These are phyloP conservation scores for Sebastes itinus DNA, from an alignment of 2,797 vertebrate species.

Conservation along the genomic window DNA sequence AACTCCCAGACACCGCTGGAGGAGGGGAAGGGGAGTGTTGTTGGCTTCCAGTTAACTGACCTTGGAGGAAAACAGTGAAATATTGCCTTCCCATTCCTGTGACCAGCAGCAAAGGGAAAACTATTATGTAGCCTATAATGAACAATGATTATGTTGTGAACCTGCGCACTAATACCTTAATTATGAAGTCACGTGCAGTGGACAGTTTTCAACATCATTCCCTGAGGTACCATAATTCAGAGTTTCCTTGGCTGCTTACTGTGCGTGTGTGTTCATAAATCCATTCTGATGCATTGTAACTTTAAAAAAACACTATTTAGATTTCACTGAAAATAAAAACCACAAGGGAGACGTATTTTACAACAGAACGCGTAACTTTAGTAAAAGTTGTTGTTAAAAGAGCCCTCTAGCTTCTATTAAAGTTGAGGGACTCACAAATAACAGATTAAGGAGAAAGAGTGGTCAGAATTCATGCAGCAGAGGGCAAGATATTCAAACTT, in stretches of 20 bases:
- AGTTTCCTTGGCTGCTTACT: neutral
- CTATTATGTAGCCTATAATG: neutral
- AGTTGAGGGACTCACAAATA: neutral
- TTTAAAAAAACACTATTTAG: constrained; percentile 12
- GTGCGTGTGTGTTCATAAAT: constrained; percentile 16
- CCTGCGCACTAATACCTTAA: constrained; percentile 3
- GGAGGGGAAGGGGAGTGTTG: constrained; percentile 12
- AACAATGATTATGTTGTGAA: constrained; percentile 4
- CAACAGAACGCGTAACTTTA: neutral
- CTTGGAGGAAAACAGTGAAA: constrained; percentile 32
- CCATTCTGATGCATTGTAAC: neutral
- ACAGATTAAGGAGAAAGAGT: neutral
- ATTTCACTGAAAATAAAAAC: neutral
- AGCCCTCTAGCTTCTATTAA: neutral
- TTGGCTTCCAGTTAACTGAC: constrained; percentile 17
- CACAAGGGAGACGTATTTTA: neutral
- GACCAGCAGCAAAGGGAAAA: constrained; percentile 14
- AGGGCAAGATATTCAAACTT: neutral
- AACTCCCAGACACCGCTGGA: constrained; percentile 34
- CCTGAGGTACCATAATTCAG: neutral
- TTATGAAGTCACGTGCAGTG: neutral
- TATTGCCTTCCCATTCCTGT: constrained; percentile 3
- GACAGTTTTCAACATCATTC: neutral
- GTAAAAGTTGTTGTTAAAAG: neutral
- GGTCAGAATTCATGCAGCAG: neutral